Percentiles rank a stretch among this genome's conserved stretches.
phyloP scores from a whole-genome alignment of 2,888 invertebrate species.

The Pegoplata infirma region DNA sequence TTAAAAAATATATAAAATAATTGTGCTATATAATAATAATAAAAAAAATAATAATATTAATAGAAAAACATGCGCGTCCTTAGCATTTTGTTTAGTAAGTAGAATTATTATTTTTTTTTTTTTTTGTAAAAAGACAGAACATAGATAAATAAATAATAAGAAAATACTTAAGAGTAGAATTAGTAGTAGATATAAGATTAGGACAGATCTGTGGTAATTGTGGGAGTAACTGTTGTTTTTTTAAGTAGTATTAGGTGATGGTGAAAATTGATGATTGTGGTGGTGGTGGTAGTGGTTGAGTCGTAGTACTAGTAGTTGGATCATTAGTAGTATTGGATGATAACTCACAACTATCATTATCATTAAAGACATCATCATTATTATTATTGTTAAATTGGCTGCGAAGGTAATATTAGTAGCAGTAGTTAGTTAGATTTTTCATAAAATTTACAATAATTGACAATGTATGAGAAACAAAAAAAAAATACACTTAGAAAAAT shows the following conservation, averaged over 20 bases:
- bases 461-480: constrained; percentile 23
- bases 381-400: constrained; percentile 7
- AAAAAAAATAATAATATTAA: constrained; percentile 5
- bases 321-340: constrained; percentile 12
- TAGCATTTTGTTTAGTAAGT: not conserved
- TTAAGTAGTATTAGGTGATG: constrained; percentile 16
- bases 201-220: constrained; percentile 31
- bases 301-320: constrained; percentile 33
- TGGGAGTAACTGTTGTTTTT: not conserved
- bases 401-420: constrained; percentile 30
- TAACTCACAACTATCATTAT: constrained; percentile 17
- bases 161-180: constrained; percentile 19
- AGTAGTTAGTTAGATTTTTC: constrained; percentile 9
- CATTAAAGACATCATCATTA: constrained; percentile 31
- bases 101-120: not conserved
- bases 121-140: not conserved
- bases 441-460: not conserved
- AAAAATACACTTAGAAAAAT: constrained; percentile 34
- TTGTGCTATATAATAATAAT: constrained; percentile 2
- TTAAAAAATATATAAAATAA: constrained; percentile 14
- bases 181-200: too few species aligned
- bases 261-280: constrained; percentile 10
- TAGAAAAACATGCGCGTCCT: constrained; percentile 15
- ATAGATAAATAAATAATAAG: constrained; percentile 12
- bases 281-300: constrained; percentile 14